Evolutionary conservation across 2,797 vertebrate species (phyloP).

Genomic region (Hydrophis major): DNA sequence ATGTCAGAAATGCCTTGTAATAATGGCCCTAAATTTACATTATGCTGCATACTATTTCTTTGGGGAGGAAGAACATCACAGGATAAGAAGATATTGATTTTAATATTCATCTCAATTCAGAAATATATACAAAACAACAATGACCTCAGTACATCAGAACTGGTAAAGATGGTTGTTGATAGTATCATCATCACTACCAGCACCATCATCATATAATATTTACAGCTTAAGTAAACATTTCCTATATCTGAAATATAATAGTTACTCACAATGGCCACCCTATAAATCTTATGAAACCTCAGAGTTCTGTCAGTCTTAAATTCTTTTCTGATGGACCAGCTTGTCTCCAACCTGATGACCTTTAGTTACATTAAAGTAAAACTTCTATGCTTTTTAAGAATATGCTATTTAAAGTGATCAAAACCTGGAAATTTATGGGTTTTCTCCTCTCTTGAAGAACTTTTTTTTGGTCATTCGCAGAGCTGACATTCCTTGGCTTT

Average conservation of each 20-base stretch:
- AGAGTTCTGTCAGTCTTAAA: neutral
- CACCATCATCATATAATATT: neutral
- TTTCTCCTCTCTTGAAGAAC: neutral
- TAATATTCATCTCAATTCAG: neutral
- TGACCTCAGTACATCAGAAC: neutral
- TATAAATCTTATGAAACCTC: neutral
- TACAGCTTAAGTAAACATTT: neutral
- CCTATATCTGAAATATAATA: neutral
- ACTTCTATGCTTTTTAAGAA: neutral
- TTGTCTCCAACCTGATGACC: neutral
- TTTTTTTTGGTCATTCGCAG: slow-evolving; percentile 39
- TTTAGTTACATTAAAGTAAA: neutral
- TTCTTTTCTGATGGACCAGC: neutral
- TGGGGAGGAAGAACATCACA: neutral
- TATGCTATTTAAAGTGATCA: neutral
- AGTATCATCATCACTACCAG: neutral
- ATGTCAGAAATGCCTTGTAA: neutral
- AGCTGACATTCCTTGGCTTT: slow-evolving; percentile 47
- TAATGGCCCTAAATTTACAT: neutral
- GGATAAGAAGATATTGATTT: neutral
- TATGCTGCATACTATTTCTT: neutral
- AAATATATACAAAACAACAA: neutral
- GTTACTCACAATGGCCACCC: neutral
- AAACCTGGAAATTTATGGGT: neutral
- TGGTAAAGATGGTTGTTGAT: neutral